Evolutionary conservation across 2,888 invertebrate genomes (phyloP), one percentile per base, ranked within the genome.

Genomic region (Ectropis crepuscularia): DNA sequence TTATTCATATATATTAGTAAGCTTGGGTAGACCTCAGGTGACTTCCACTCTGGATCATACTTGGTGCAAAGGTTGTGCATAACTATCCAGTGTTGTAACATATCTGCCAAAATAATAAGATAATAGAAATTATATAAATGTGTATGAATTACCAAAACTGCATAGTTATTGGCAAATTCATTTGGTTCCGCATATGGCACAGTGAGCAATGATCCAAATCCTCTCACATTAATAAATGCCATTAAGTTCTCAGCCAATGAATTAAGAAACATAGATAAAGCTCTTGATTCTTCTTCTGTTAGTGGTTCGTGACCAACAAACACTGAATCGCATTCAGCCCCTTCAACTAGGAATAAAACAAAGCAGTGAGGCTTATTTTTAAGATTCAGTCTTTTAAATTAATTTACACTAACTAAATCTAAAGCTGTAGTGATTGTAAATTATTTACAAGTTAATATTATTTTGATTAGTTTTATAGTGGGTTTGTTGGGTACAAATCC

Each of bases 191-290:
- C 85, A 80, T 84, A 89, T 5, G 92, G 92, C 51, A 88, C 74
- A 57, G 88, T 87, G 38, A 91, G 77, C 28, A 87, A 74, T 49
- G 74, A 79, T 38, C 79, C 81, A 79, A 83, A 89, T n/a, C 87
- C 85, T 75, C 79, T 85, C 1, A 92, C 28, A 74, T 88, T 86
- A 11, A 92, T 81, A 69, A 88, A 90, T 49, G 81, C 83, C 70
- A 91, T 79, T 69, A 87, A 74, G 37, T 82, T 73, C 11, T 77
- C 41, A 46, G 89, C 82, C 64, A 87, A 78, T 39, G 51, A 74
- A 60, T 89, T 83, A 2, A 92, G 73, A 63, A 82, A 83, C 12
- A 68, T 69, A 43, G 88, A 78, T 7, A 90, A 67, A 7, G 79
- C 76, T 64, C 74, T 67, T 42, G 88, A 80, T 79, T 92, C 92